These are phyloP conservation scores for Brachystomella parvula DNA, from an alignment of 1,140 invertebrate genomes.

Conservation along the genomic window DNA sequence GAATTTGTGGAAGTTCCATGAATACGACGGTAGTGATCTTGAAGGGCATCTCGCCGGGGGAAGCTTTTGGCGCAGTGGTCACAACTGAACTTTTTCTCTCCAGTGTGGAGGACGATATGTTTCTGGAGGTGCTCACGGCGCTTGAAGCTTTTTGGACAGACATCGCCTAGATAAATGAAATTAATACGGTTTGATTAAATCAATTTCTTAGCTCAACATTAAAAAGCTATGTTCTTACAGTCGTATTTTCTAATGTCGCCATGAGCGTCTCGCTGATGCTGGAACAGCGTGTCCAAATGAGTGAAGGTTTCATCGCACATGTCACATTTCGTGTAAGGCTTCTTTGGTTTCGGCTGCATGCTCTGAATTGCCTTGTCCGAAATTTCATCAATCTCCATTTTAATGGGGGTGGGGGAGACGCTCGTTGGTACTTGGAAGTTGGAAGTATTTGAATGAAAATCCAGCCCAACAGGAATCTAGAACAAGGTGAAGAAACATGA, in stretches of 20 bases:
- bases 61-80: slow-evolving; percentile 29
- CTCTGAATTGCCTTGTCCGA: slow-evolving; percentile 28
- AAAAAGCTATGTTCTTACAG: slow-evolving; percentile 11
- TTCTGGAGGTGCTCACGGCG: slow-evolving; percentile 34
- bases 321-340: slow-evolving; percentile 32
- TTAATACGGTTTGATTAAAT: not conserved
- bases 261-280: slow-evolving; percentile 30
- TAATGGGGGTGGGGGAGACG: not conserved
- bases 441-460: not conserved
- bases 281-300: slow-evolving; percentile 22
- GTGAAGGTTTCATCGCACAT: slow-evolving; percentile 30
- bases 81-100: slow-evolving; percentile 29
- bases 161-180: slow-evolving; percentile 12
- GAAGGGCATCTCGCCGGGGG: slow-evolving; percentile 25
- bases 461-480: slow-evolving; percentile 24
- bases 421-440: slow-evolving; percentile 7
- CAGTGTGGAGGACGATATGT: slow-evolving; percentile 31
- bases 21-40: slow-evolving; percentile 32
- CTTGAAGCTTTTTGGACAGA: slow-evolving; percentile 29
- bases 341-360: slow-evolving; percentile 36
- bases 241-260: slow-evolving; percentile 28
- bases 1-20: slow-evolving; percentile 19
- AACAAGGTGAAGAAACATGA: not conserved
- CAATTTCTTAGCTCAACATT: slow-evolving; percentile 25
- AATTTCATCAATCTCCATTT: slow-evolving; percentile 1